phyloP scores from a whole-genome alignment of 2,113 vertebrate genomes.

The Tragelaphus buxtoni region DNA sequence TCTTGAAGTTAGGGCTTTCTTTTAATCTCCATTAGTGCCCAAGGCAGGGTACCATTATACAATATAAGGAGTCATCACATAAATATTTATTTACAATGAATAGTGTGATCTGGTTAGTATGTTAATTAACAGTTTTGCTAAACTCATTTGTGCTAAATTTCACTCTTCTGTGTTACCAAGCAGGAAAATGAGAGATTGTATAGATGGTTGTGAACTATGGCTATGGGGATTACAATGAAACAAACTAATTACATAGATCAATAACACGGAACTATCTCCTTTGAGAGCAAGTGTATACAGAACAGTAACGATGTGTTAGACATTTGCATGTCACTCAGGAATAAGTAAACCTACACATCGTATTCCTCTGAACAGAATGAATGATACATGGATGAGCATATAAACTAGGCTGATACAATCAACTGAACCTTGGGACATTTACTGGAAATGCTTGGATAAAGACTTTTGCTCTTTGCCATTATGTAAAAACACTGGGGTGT shows the following conservation, averaged over 20 bases:
- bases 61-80: background rate
- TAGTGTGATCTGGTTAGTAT: background rate
- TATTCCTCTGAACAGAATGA: background rate
- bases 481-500: background rate
- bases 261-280: background rate
- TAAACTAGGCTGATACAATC: background rate
- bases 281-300: background rate
- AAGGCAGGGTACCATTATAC: background rate
- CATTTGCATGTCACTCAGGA: background rate
- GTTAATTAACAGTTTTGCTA: constrained; percentile 21
- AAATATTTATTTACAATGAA: constrained; percentile 38
- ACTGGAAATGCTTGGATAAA: background rate
- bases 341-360: background rate
- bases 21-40: background rate
- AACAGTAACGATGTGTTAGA: background rate
- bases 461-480: background rate
- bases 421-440: background rate
- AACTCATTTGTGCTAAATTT: background rate
- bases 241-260: background rate
- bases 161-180: background rate
- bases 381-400: background rate
- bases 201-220: background rate
- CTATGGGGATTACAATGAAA: background rate
- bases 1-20: background rate
- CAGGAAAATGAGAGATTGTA: background rate